These are phyloP conservation scores for Sarcophaga variegata DNA, from an alignment of 2,888 invertebrate species.

Conservation along the genomic window DNA sequence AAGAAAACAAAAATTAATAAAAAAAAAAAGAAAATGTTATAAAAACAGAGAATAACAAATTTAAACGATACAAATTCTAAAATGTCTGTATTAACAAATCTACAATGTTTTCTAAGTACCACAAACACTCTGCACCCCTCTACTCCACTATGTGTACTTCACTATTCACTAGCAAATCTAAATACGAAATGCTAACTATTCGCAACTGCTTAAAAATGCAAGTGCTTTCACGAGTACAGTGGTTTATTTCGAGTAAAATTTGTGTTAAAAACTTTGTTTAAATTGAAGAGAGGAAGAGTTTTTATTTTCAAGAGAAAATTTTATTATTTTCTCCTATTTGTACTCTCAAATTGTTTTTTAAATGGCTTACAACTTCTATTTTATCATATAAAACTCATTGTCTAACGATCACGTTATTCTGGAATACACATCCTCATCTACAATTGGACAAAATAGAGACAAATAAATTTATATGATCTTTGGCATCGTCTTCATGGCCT, in stretches of 20 bases:
- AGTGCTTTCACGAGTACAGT: background rate
- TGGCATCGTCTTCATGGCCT: too few relatives aligned
- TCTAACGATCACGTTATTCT: too few relatives aligned
- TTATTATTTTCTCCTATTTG: too few relatives aligned
- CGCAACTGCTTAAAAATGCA: background rate
- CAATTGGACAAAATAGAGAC: too few relatives aligned
- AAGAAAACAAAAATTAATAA: background rate
- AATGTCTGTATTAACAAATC: slow-evolving; percentile 49
- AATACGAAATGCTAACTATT: background rate
- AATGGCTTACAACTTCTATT: too few relatives aligned
- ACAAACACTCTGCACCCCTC: background rate
- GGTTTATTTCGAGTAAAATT: background rate
- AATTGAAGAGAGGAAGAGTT: too few relatives aligned
- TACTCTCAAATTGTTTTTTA: too few relatives aligned
- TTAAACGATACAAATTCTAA: slow-evolving; percentile 31
- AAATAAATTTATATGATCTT: too few relatives aligned
- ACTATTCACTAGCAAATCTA: background rate
- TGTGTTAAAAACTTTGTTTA: background rate
- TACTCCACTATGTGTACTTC: background rate
- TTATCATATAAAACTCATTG: too few relatives aligned
- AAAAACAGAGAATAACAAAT: slow-evolving; percentile 35
- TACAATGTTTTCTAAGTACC: background rate
- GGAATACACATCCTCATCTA: too few relatives aligned
- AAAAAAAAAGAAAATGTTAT: slow-evolving; percentile 27
- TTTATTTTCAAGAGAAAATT: too few relatives aligned